Conservation (phyloP, 2,888 invertebrate genomes). For the Marronus borbonicus region DNA sequence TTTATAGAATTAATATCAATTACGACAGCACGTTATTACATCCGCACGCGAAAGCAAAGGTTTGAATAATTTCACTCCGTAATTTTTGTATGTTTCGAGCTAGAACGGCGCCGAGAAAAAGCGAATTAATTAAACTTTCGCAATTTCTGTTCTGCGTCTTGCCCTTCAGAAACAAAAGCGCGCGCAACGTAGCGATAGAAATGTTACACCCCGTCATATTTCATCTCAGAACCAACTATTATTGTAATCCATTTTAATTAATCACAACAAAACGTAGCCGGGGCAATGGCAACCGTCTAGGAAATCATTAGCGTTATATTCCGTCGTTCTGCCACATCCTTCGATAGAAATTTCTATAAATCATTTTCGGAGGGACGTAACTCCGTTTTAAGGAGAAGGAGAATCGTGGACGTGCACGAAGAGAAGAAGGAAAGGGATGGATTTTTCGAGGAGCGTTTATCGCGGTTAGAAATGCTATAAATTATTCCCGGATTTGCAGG, state of each 20-base stretch:
- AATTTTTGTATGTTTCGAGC: no score
- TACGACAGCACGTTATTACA: no score
- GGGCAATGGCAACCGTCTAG: neutral
- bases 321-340: neutral
- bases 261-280: neutral
- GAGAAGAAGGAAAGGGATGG: no score
- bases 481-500: no score
- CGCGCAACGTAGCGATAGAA: neutral
- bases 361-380: slow-evolving; percentile 5
- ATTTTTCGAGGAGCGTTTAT: no score
- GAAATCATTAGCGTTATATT: slow-evolving; percentile 13
- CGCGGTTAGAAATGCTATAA: no score
- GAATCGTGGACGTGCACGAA: no score
- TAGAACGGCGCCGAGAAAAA: neutral
- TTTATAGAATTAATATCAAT: no score
- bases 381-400: neutral
- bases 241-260: slow-evolving; percentile 15
- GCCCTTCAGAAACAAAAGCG: neutral
- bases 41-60: no score
- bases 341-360: slow-evolving; percentile 12
- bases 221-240: slow-evolving; percentile 7
- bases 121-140: slow-evolving; percentile 6
- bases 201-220: slow-evolving; percentile 2
- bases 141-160: neutral
- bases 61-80: no score